Percentiles rank a stretch among this genome's conserved stretches.
Conservation (phyloP, 1,140 invertebrate species). For the Drosophila equinoxialis region DNA sequence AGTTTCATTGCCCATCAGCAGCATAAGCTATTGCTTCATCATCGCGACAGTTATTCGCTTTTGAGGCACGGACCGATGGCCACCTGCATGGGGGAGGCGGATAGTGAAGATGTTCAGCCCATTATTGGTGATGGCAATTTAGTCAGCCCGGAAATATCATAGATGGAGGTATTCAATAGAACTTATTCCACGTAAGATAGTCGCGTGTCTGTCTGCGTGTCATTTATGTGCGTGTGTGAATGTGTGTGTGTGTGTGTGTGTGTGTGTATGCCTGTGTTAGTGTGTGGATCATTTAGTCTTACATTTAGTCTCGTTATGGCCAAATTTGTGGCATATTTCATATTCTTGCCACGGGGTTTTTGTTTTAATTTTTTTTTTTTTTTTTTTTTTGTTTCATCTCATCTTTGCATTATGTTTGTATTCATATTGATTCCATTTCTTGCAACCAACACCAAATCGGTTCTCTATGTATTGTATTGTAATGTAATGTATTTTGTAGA, state of each 20-base stretch:
- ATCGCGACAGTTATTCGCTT: constrained; percentile 86
- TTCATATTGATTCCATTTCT: constrained; percentile 41
- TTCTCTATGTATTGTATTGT: constrained; percentile 55
- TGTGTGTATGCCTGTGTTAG: constrained; percentile 18
- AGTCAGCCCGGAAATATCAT: constrained; percentile 53
- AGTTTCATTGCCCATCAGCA: constrained; percentile 88
- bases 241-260: constrained; percentile 16
- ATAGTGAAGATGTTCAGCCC: constrained; percentile 63
- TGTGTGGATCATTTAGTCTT: constrained; percentile 24
- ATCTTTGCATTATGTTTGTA: constrained; percentile 18
- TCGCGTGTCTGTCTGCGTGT: not conserved
- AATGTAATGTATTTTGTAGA: constrained; percentile 35
- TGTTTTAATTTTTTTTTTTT: constrained; percentile 34
- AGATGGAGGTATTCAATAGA: constrained; percentile 20
- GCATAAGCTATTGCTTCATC: constrained; percentile 85
- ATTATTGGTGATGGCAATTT: constrained; percentile 59
- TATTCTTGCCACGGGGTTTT: constrained; percentile 51
- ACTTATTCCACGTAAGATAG: constrained; percentile 7
- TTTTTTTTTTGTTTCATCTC: constrained; percentile 32
- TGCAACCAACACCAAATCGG: constrained; percentile 70
- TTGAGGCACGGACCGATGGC: constrained; percentile 81
- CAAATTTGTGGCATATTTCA: constrained; percentile 70
- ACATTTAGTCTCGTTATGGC: constrained; percentile 63
- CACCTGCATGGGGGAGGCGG: constrained; percentile 55
- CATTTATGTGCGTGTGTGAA: constrained; percentile 6